Evolutionary conservation across 1,140 invertebrate species (phyloP), one percentile per base, ranked within the genome.

Genomic region (Caenorhabditis remanei): DNA sequence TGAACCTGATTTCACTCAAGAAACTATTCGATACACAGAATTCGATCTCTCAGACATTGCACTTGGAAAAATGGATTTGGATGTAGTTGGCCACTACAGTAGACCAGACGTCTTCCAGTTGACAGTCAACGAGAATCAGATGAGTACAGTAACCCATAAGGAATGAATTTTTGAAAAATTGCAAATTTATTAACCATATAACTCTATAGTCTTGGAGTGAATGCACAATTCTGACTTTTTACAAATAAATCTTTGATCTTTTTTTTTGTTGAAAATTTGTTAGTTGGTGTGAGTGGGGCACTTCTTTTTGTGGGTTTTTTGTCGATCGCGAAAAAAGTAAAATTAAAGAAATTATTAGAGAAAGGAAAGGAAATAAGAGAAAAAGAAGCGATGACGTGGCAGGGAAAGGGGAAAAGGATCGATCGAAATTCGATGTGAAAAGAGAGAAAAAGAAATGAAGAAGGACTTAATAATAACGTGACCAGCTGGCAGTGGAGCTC

Each of bases 11-110:
- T 91, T 91, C 79, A 85, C 89, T 14, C 48, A 82, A 75, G 90
- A 92, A 16, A 85, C 50, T 0, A 85, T 85, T 43, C 46, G 85
- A 16, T 48, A 86, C 82, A 21, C 58, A 24, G 91, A 91, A 55
- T 58, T 89, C 21, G 91, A 91, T 86, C 83, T 91, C 16, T 87
- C 87, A 19, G 85, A 87, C 43, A 88, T 91, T 53, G 83, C 85
- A 21, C 58, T 87, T 4, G 90, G 86, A 19, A 92, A 91, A 79
- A 92, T 91, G 79, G 90, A 91, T 83, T 79, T 91, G 46, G 91
- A 91, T 55, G 75, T 82, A 43, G 90, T 91, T 9, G 90, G 90
- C 5, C 91, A 91, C 50, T 91, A 91, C 83, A 67, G 86, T 84
- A 85, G 90, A 14, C 91, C 91, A 2, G 90, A 91, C 48, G 83